Conservation (phyloP, 1,140 invertebrate species). For the Cheumatopsyche charites region DNA sequence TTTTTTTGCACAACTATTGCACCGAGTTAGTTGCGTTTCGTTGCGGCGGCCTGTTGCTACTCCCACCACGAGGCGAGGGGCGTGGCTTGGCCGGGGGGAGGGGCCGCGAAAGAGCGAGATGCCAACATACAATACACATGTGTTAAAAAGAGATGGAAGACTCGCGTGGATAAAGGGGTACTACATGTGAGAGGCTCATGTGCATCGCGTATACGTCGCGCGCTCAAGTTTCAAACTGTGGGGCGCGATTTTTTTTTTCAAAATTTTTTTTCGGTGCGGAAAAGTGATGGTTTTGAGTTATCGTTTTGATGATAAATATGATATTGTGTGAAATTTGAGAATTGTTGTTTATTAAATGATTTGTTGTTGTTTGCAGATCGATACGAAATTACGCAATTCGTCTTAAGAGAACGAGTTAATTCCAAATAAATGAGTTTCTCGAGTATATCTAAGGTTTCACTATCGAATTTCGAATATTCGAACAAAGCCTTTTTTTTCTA, state of each 20-base stretch:
- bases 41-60: constrained; percentile 34
- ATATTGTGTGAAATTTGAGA: too few relatives aligned
- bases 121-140: not conserved
- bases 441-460: too few relatives aligned
- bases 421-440: too few relatives aligned
- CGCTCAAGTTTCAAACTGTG: constrained; percentile 19
- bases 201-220: constrained; percentile 36
- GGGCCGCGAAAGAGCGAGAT: constrained; percentile 24
- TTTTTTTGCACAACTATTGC: too few relatives aligned
- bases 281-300: too few relatives aligned
- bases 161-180: constrained; percentile 35
- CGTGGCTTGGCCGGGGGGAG: constrained; percentile 34
- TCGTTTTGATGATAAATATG: too few relatives aligned
- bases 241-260: constrained; percentile 11
- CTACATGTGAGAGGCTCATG: constrained; percentile 31
- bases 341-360: too few relatives aligned
- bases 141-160: constrained; percentile 26
- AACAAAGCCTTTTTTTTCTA: too few relatives aligned
- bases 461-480: too few relatives aligned
- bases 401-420: too few relatives aligned
- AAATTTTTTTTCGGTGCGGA: not conserved
- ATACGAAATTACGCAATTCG: too few relatives aligned
- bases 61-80: constrained; percentile 34
- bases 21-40: not conserved
- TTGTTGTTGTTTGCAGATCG: too few relatives aligned